phyloP scores from a whole-genome alignment of 2,113 vertebrate genomes.

The Cavia aperea region DNA sequence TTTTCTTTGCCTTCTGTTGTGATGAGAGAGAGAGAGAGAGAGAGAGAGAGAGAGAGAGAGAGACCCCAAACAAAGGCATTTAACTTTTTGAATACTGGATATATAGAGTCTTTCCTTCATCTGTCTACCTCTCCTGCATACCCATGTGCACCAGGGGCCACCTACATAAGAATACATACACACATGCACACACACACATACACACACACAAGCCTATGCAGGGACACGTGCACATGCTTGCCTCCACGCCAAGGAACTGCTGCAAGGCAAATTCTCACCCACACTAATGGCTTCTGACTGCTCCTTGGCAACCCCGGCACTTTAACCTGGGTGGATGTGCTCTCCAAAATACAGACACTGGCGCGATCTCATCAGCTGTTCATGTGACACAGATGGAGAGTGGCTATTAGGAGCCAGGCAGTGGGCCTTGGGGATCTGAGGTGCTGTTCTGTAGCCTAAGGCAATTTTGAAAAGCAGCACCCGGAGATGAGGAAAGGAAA shows the following conservation, averaged over 20 bases:
- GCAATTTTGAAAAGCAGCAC: constrained; percentile 97
- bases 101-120: background rate
- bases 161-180: constrained; percentile 53
- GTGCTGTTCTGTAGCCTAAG: constrained; percentile 96
- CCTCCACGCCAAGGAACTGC: constrained; percentile 93
- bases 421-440: constrained; percentile 98
- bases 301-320: constrained; percentile 99
- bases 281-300: constrained; percentile 99
- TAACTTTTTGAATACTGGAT: constrained; percentile 15
- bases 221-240: constrained; percentile 73
- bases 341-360: constrained; percentile 89
- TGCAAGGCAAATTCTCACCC: constrained; percentile 99
- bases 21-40: constrained; percentile 37
- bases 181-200: constrained; percentile 46
- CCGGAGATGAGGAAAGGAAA: constrained; percentile 81
- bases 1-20: constrained; percentile 74
- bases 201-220: background rate
- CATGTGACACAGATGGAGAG: constrained; percentile 90
- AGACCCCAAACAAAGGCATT: constrained; percentile 59
- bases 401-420: constrained; percentile 97
- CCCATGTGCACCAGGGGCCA: background rate
- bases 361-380: constrained; percentile 92
- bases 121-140: constrained; percentile 63
- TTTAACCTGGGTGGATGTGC: constrained; percentile 98
- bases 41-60: background rate